Base-by-base conservation (phyloP, 2,888 invertebrate species). In the Leptopilina myrica region DNA sequence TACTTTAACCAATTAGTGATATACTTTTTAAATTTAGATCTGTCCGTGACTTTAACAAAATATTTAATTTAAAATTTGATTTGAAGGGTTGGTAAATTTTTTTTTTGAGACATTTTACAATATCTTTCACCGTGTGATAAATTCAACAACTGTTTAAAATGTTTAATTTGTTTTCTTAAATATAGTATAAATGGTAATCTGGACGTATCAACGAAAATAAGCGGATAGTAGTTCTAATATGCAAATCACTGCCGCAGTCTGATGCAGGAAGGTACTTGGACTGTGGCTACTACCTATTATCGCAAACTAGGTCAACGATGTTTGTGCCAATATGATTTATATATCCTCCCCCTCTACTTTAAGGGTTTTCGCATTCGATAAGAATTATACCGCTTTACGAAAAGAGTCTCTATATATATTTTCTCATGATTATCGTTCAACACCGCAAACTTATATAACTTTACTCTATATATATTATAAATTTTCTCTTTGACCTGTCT, bases 251-350 rank as follows among this genome's bases (percentile, higher is more conserved):
- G 85, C 65, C 83, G 83, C 75, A 75, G 77, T 82, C 78, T 82
- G 43, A 43, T 43, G 83, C 82, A 82, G 83, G 80, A 81, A 83
- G 69, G 65, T 56, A 67, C 33, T 26, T 64, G 76, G 67, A 78
- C 49, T 9, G 11, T 49, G 49, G 49, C 49, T 49, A 49, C 33
- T 80, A 80, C 79, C 79, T 80, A 82, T 84, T 83, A 84, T 59
- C 81, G 81, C 83, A 88, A 43, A 87, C 85, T 87, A 84, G 88
- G 87, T 88, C 87, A 87, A 79, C 82, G 78, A 82, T 80, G 81
- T 81, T 81, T 80, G 80, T 76, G 79, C 80, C 79, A 80, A 81
- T 84, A 81, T 80, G 83, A 84, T 83, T 82, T 81, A 82, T 69
- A 69, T 53, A 33, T 33, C 33, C 33, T 33, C 33, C 5, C 33